Percentiles rank a stretch among this genome's conserved stretches.
phyloP scores from a whole-genome alignment of 2,113 vertebrate genomes.

The Istiophorus platypterus region DNA sequence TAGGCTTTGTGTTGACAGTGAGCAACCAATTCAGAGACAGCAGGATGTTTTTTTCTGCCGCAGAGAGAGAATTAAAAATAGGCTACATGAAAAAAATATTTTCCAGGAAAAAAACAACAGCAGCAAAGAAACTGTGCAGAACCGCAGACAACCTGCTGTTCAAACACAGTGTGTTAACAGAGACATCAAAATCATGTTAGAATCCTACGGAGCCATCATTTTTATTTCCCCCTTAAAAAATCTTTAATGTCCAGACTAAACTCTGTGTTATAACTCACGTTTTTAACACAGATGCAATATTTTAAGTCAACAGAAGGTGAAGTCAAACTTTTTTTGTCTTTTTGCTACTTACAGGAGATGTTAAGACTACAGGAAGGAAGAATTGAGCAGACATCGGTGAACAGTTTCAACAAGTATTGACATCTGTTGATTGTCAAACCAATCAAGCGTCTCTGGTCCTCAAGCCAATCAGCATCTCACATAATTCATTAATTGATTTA shows the following conservation, averaged over 20 bases:
- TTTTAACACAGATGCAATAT: background rate
- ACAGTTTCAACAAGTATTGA: slow-evolving; percentile 43
- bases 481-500: slow-evolving; percentile 61
- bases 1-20: slow-evolving; percentile 22
- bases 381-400: background rate
- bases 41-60: slow-evolving; percentile 25
- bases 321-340: background rate
- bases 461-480: slow-evolving; percentile 40
- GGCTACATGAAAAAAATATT: background rate
- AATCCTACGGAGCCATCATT: background rate
- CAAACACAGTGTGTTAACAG: background rate
- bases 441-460: slow-evolving; percentile 48
- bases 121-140: background rate
- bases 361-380: slow-evolving; percentile 2
- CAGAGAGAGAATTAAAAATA: slow-evolving; percentile 34
- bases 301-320: background rate
- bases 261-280: background rate
- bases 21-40: slow-evolving; percentile 15
- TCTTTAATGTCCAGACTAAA: background rate
- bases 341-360: background rate
- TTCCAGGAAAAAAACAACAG: slow-evolving; percentile 2
- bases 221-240: background rate
- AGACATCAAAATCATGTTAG: background rate
- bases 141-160: background rate
- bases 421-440: slow-evolving; percentile 55